Evolutionary conservation across 1,140 invertebrate species (phyloP), one percentile per base, ranked within the genome.

Genomic region (Rhysida immarginata): DNA sequence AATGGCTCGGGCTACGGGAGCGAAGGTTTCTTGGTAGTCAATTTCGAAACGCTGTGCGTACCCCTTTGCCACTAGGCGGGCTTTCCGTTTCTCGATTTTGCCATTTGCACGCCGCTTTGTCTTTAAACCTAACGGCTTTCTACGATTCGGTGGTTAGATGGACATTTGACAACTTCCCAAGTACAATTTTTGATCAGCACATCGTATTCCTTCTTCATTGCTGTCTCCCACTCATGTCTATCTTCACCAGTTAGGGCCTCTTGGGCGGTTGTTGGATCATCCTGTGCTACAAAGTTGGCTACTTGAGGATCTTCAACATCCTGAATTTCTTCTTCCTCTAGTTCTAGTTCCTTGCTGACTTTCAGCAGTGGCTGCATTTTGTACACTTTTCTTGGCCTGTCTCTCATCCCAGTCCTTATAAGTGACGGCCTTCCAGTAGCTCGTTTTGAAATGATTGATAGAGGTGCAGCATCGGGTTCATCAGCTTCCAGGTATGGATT

Each of bases 11-110:
- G 56, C 58, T 2, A 69, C 61, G 48, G 68, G 69, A n/a, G 64
- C 65, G 61, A 61, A 74, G 11, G 68, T 70, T 59, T 74, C 64
- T 14, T 58, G 45, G 52, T 64, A 71, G 46, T 71, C 69, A 5
- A 70, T 59, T 2, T 71, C 70, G 2, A 63, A 24, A 25, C 53
- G 57, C 59, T 72, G 70, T 2, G 29, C 46, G 56, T 62, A 74
- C 5, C 70, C 71, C 62, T 65, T 65, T 2, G 62, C 64, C 0
- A 74, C 69, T 24, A 73, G 60, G 26, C 70, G 27, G 3, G 68
- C 66, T 62, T 70, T 73, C 14, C 55, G 59, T 27, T 68, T 61
- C 55, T 65, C 62, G 53, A 60, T 56, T 56, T 69, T 16, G 21
- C 66, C 63, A 52, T 66, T 53, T 18, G 53, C 52, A 59, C 64